Percentiles rank a stretch among this genome's conserved stretches.
phyloP scores from a whole-genome alignment of 1,140 invertebrate genomes.

The Heliconius nattereri region DNA sequence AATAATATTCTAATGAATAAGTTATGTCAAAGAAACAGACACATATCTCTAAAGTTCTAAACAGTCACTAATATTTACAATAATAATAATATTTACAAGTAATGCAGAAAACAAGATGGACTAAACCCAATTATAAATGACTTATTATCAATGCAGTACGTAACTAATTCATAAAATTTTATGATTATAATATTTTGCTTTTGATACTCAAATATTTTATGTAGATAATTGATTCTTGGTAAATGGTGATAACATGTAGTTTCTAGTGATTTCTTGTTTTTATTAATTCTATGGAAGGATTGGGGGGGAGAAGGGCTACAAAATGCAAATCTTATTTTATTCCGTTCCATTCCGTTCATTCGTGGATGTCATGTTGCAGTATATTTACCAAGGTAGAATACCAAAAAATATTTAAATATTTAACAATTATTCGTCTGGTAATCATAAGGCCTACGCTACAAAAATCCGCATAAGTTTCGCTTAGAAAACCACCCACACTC shows the following conservation, averaged over 20 bases:
- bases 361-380: too few relatives aligned
- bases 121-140: not conserved
- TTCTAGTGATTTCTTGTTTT: not conserved
- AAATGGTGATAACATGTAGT: not conserved
- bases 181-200: constrained; percentile 8
- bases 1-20: too few relatives aligned
- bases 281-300: not conserved
- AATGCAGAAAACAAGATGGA: not conserved
- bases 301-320: not conserved
- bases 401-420: too few relatives aligned
- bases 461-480: too few relatives aligned
- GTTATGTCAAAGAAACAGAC: too few relatives aligned
- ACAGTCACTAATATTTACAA: not conserved
- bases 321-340: not conserved
- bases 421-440: too few relatives aligned
- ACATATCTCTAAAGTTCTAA: not conserved
- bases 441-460: too few relatives aligned
- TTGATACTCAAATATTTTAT: not conserved
- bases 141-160: not conserved
- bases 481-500: too few relatives aligned
- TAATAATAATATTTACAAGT: not conserved
- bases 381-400: too few relatives aligned
- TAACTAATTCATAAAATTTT: not conserved
- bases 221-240: not conserved
- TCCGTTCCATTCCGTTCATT: not conserved